Evolutionary conservation across 2,888 invertebrate genomes (phyloP), one percentile per base, ranked within the genome.

Genomic region (Eristalis arbustorum): DNA sequence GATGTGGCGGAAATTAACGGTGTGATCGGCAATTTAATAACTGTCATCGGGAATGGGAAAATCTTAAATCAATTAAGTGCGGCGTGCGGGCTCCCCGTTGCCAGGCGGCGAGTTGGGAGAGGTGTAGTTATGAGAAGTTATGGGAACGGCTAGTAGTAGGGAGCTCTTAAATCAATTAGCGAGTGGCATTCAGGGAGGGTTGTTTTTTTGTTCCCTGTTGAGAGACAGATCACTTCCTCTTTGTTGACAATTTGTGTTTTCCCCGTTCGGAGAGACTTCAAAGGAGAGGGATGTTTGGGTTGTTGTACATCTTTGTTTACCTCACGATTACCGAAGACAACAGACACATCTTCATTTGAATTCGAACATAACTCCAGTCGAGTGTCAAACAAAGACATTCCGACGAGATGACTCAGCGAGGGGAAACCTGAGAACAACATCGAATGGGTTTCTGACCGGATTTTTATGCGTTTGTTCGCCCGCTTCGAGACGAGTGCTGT

Each of bases 21-120:
- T 49, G 68, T 81, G 77, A 66, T 77, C 68, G 34, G 61, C n/a
- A 57, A 59, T 68, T 77, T 71, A 69, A 81, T 85, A 77, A 78
- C 85, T 78, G 81, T 81, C 85, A 78, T 77, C 74, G 49, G 61
- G 22, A 56, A 62, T 67, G 57, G 8, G 49, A 49, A 49, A 49
- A 49, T 49, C 18, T 49, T 49, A 49, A n/a, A 49, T 49, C 49
- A 49, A 49, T 49, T 49, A 18, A 18, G 49, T 49, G 8, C n/a
- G n/a, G n/a, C n/a, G n/a, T n/a, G n/a, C n/a, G 8, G 6, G 1
- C 18, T 2, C 18, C 6, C 2, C 49, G 42, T 6, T n/a, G n/a
- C 4, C 3, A 4, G 34, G 10, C 10, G 11, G 2, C 34, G 34
- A 34, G 42, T 42, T 8, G 4, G 5, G 42, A n/a, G 18, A 1